Evolutionary conservation across 2,797 vertebrate genomes (phyloP), one percentile per base, ranked within the genome.

Genomic region (Limnodromus scolopaceus): DNA sequence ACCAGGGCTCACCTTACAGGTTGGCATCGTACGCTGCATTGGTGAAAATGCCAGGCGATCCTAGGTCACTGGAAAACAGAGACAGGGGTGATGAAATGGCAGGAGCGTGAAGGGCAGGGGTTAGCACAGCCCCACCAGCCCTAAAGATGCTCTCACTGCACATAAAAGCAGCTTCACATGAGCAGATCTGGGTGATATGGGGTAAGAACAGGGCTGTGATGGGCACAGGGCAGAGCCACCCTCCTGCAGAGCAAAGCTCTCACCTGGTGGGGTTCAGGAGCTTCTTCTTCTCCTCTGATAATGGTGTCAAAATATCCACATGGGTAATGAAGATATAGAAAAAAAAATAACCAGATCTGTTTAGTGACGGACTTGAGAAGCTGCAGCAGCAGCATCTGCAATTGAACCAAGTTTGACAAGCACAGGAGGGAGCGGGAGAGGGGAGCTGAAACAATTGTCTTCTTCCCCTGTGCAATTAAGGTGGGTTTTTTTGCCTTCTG

Each of bases 241-340:
- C 27, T 41, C 28, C 61, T 75, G 70, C 57, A 55, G 22, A 79
- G 30, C 66, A 30, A 0, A 0, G 17, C 6, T 76, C 96, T 97
- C 89, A 98, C 98, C 98, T 98, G 9, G 95, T 98, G 65, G 97
- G 93, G 28, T 22, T 98, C 94, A 98, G 84, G 58, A 98, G 98
- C 58, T 82, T 65, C 89, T 96, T 98, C 49, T 97, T 98, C 71
- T 98, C 98, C 49, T 98, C 98, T 98, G 89, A 48, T 94, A 89
- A 39, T 0, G 0, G 46, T 17, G 53, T 82, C 24, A 25, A 64
- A 93, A 43, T 13, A 32, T 43, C 83, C 94, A 20, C 2, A 3
- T 7, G 13, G 36, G 86, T 68, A 38, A 60, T 28, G 4, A 18
- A 87, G 32, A 77, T n/a, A 74, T 16, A 39, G 84, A 66, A 63